A percentile compares a stretch with the other conserved stretches of the same genome.
Conservation (phyloP, 2,888 invertebrate genomes). For the Polymixis lichenea region DNA sequence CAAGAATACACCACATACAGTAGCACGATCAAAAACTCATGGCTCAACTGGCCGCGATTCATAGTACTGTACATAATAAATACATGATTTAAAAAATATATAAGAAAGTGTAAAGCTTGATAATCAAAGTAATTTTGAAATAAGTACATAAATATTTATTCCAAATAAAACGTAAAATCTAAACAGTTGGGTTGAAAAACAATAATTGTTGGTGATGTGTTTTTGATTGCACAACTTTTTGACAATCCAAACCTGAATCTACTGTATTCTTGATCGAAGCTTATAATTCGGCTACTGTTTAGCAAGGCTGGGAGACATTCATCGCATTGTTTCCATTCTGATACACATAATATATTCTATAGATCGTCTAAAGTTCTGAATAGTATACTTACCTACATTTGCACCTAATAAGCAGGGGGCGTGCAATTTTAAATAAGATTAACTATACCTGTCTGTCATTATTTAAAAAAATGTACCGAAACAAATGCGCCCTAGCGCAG, state of each 20-base stretch:
- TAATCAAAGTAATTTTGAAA: background rate
- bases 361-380: no score
- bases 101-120: background rate
- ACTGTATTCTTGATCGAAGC: constrained; percentile 1
- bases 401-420: background rate
- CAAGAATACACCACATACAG: background rate
- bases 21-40: background rate
- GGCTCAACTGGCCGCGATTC: background rate
- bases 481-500: background rate
- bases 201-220: background rate
- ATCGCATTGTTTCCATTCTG: background rate
- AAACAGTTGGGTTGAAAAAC: background rate
- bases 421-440: background rate
- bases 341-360: background rate
- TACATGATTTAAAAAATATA: background rate
- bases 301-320: background rate
- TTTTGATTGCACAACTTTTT: background rate
- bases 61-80: background rate
- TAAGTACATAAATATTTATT: background rate
- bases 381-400: no score
- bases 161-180: background rate
- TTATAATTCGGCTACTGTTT: background rate
- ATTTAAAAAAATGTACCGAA: background rate
- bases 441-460: background rate
- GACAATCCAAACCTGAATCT: background rate